These are phyloP conservation scores for Trichoplusia ni DNA, from an alignment of 1,140 invertebrate species.

Conservation along the genomic window DNA sequence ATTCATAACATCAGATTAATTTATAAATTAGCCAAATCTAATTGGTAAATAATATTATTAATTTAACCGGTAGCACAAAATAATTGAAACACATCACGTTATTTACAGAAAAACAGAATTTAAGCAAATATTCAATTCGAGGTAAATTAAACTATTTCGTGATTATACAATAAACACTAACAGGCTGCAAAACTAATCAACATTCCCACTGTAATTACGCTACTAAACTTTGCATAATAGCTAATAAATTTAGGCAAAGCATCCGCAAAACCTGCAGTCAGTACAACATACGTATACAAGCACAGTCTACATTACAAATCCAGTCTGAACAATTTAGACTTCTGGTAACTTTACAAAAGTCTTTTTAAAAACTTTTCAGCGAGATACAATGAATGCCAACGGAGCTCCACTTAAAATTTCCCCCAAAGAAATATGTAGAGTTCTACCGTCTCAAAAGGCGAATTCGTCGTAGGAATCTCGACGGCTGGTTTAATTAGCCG, in stretches of 20 bases:
- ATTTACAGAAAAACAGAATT: neutral
- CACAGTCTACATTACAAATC: slow-evolving; percentile 23
- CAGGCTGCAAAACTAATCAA: slow-evolving; percentile 26
- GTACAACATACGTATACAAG: neutral
- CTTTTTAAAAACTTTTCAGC: slow-evolving; percentile 26
- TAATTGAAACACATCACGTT: too few relatives aligned
- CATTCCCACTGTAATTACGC: slow-evolving; percentile 29
- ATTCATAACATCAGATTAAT: too few relatives aligned
- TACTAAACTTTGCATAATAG: slow-evolving; percentile 34
- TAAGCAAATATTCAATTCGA: neutral
- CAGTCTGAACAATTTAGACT: slow-evolving; percentile 26
- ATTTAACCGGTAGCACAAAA: too few relatives aligned
- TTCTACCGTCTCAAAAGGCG: slow-evolving; percentile 51
- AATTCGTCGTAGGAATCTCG: slow-evolving; percentile 66
- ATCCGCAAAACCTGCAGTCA: slow-evolving; percentile 1
- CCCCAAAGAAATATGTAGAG: slow-evolving; percentile 65
- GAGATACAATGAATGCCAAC: slow-evolving; percentile 37
- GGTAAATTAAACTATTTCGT: neutral
- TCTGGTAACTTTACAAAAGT: slow-evolving; percentile 28
- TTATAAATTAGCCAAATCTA: too few relatives aligned
- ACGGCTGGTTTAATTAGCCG: slow-evolving; percentile 71
- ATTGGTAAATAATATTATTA: too few relatives aligned
- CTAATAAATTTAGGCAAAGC: slow-evolving; percentile 34
- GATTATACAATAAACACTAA: slow-evolving; percentile 24
- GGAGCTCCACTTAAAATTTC: slow-evolving; percentile 59